Evolutionary conservation across 2,797 vertebrate genomes (phyloP), one percentile per base, ranked within the genome.

Genomic region (Micropoecilia bifurca): DNA sequence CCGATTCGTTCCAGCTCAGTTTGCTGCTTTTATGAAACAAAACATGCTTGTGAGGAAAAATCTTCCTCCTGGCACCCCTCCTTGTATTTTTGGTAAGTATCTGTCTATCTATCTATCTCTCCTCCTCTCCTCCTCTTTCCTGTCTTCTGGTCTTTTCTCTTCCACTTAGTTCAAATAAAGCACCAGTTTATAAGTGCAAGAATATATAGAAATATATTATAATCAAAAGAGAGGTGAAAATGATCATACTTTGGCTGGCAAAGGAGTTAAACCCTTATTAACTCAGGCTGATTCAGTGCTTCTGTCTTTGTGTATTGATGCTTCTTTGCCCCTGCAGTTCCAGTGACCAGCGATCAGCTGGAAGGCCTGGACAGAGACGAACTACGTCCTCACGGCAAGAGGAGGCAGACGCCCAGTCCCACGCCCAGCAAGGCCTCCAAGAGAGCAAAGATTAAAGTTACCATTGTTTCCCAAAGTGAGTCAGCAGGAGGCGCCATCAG

Each of bases 11-110:
- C 95, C 96, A 99, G 98, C 98, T 96, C 98, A 99, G 96, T 99
- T 99, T 82, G 98, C 98, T 96, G 98, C 98, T 97, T 99, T 99
- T 97, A 97, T 99, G 97, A 99, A 99, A 97, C 98, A 99, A 97
- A 99, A 98, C 95, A 96, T 99, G 98, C 97, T 99, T 96, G 98
- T 97, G 97, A 99, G 97, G 97, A 99, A 99, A 97, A 97, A 96
- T 94, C 96, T 98, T 97, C 97, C 97, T 97, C 96, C 97, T 84
- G 98, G 97, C 95, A 96, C 95, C 83, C 97, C 95, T 84, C 97
- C 98, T 92, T 99, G 98, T 97, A 97, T 99, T 88, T 98, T 98
- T 95, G 98, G 98, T 99, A 97, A 99, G 98, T 99, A 93, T 95
- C 91, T 93, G 90, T 95, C 91, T 93, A 78, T 95, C 91, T 93